Base-by-base conservation (phyloP, 2,888 invertebrate genomes). In the Eilema caniola region DNA sequence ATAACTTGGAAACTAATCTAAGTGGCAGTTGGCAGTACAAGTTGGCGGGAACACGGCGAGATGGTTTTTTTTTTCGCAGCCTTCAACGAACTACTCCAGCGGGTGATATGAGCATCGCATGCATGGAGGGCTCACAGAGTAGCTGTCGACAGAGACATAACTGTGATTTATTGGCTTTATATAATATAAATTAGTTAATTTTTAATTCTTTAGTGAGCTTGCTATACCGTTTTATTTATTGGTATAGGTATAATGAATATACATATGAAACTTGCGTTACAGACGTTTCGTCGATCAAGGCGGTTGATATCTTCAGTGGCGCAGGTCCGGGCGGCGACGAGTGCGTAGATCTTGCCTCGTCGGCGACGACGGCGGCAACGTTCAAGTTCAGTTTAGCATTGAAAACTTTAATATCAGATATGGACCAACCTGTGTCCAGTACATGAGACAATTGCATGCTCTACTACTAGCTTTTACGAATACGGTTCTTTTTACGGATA, bases 101-200 rank as follows among this genome's bases (percentile, higher is more conserved):
- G 81, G 88, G 88, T 93, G 93, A 93, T 94, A 92, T 94, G 94
- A 93, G 89, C 93, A 92, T 93, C 90, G 92, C 93, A 94, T 94
- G 94, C 93, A 94, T 93, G 92, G 87, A 77, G 79, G 84, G 74
- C 69, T 77, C 72, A 73, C 80, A 91, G 91, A 88, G 88, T 80
- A 85, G 74, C 4, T 69, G 10, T 33, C 62, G 23, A 41, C 63
- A 85, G 78, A 85, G 75, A 24, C 24, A 16, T 20, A 11, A 12
- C 33, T 57, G 24, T 56, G 7, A 73, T 25, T 41, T 7, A n/a
- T 24, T 14, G 20, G n/a, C 5, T 8, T n/a, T 31, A 20, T 31
- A 20, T 37, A 12, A 60, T 10, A 25, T 20, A 57, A 20, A 24
- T 1, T 24, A 12, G 20, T 25, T 25, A 14, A 20, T 41, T 66